Evolutionary conservation across 2,888 invertebrate genomes (phyloP).

Genomic region (Zaprionus obscuricornis): DNA sequence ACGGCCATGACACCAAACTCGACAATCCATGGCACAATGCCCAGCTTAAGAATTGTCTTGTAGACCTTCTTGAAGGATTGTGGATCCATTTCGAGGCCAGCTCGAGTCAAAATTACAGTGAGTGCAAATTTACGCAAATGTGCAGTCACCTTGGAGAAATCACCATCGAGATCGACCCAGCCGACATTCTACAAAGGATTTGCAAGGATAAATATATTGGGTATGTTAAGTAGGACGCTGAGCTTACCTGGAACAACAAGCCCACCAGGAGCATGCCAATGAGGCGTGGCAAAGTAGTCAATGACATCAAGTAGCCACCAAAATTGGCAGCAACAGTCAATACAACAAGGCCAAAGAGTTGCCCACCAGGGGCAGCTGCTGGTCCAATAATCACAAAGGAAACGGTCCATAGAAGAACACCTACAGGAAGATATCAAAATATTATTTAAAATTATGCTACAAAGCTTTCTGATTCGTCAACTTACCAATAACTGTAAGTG

Average conservation of each 20-base stretch:
- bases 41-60: slow-evolving; percentile 92
- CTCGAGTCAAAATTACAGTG: slow-evolving; percentile 95
- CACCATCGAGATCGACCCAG: slow-evolving; percentile 88
- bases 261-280: slow-evolving; percentile 95
- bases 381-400: slow-evolving; percentile 90
- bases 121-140: slow-evolving; percentile 94
- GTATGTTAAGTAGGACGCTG: neutral
- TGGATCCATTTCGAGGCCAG: slow-evolving; percentile 96
- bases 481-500: slow-evolving; percentile 88
- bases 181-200: slow-evolving; percentile 86
- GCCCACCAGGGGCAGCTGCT: slow-evolving; percentile 94
- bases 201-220: neutral
- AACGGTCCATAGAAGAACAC: slow-evolving; percentile 89
- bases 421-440: slow-evolving; percentile 70
- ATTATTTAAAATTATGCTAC: neutral
- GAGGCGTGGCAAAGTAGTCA: slow-evolving; percentile 91
- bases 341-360: slow-evolving; percentile 90
- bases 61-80: slow-evolving; percentile 92
- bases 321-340: slow-evolving; percentile 91
- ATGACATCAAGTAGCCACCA: slow-evolving; percentile 91
- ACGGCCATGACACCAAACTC: slow-evolving; percentile 90
- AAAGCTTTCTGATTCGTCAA: neutral
- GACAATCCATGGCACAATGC: slow-evolving; percentile 92
- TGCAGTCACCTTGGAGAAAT: slow-evolving; percentile 87
- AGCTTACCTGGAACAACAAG: slow-evolving; percentile 86